Evolutionary conservation across 2,888 invertebrate genomes (phyloP).

Genomic region (Callosobruchus maculatus): DNA sequence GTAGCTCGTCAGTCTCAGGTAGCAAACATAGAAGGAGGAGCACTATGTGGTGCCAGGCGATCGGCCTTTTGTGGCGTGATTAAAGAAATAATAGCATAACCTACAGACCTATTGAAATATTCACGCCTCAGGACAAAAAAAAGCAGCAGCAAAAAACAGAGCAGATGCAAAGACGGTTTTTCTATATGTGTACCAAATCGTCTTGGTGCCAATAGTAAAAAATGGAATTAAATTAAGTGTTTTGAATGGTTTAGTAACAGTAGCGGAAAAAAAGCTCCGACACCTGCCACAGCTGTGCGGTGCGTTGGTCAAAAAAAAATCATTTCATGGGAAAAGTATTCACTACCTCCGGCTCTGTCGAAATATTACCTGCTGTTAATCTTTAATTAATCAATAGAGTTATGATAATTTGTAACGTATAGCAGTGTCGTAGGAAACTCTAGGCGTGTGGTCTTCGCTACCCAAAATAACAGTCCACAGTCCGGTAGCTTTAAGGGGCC

Average conservation of each 20-base stretch:
- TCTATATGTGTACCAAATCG: neutral
- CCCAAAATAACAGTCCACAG: too few species aligned
- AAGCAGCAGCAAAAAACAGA: neutral
- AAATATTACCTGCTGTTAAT: neutral
- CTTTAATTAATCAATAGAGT: neutral
- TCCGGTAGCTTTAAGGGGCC: too few species aligned
- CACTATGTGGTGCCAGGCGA: neutral
- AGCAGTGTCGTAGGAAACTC: too few species aligned
- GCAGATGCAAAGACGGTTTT: neutral
- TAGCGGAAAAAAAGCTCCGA: neutral
- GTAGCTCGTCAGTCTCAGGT: neutral
- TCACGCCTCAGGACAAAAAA: neutral
- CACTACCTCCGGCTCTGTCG: neutral
- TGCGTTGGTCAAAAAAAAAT: neutral
- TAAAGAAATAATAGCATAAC: neutral
- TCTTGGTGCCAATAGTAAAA: neutral
- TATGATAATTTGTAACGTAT: neutral
- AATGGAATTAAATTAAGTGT: neutral
- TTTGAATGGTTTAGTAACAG: neutral
- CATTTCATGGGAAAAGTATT: conserved; percentile 3
- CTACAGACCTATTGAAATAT: neutral
- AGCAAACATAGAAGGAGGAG: neutral
- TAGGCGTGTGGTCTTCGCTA: too few species aligned
- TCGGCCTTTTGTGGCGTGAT: neutral
- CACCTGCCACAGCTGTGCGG: conserved; percentile 1